Conservation (phyloP, 1,140 invertebrate genomes). For the Cotesia typhae region DNA sequence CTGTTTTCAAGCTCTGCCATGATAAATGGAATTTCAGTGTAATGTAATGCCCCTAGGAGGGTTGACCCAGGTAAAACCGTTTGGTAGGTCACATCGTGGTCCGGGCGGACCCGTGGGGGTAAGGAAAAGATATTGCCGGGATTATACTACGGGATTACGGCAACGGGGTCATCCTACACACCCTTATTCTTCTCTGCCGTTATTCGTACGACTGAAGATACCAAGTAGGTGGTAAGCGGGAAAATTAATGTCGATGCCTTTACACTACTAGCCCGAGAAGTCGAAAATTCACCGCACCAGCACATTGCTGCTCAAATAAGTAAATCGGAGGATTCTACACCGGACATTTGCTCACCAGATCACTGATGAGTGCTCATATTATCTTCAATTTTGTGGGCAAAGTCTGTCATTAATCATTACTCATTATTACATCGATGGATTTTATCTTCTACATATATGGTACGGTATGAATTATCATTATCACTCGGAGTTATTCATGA, state of each 20-base stretch:
- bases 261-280: slow-evolving; percentile 17
- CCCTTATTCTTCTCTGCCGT: neutral
- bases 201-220: neutral
- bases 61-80: slow-evolving; percentile 42
- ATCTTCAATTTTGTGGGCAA: neutral
- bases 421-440: no score
- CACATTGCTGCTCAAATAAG: neutral
- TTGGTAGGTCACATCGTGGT: slow-evolving; percentile 46
- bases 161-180: slow-evolving; percentile 43
- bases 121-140: slow-evolving; percentile 55
- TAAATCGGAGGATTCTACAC: neutral
- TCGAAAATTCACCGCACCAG: slow-evolving; percentile 30
- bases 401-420: neutral
- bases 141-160: slow-evolving; percentile 54
- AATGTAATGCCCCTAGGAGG: slow-evolving; percentile 49
- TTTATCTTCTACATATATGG: no score
- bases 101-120: slow-evolving; percentile 36
- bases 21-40: slow-evolving; percentile 51
- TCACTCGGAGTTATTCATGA: slow-evolving; percentile 4
- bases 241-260: slow-evolving; percentile 41
- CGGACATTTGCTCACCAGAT: neutral
- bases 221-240: neutral
- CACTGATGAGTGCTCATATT: neutral
- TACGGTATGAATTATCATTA: neutral
- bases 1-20: slow-evolving; percentile 35